These are phyloP conservation scores for Drosophila austrosaltans DNA, from an alignment of 2,888 invertebrate species.

Conservation along the genomic window DNA sequence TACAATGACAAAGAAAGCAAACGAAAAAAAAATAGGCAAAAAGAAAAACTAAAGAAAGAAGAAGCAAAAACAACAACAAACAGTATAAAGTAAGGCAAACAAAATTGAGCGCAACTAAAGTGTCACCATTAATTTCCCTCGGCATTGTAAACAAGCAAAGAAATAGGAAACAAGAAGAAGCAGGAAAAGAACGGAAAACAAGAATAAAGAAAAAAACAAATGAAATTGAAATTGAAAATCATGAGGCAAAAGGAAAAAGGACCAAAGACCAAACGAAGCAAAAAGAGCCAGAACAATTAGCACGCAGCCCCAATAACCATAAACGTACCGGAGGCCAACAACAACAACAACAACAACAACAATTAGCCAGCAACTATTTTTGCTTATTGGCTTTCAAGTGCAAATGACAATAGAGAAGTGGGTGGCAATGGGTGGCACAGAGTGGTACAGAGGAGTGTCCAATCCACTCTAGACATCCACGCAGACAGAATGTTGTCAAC, in stretches of 20 bases:
- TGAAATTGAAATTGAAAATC: constrained; percentile 60
- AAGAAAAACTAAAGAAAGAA: neutral
- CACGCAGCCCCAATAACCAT: constrained; percentile 67
- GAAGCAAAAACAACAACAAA: constrained; percentile 8
- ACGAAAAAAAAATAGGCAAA: constrained; percentile 25
- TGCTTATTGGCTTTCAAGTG: constrained; percentile 63
- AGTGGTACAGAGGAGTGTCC: neutral
- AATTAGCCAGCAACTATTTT: constrained; percentile 66
- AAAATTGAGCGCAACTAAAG: constrained; percentile 65
- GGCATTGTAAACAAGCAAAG: constrained; percentile 52
- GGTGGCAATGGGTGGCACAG: neutral
- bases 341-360: constrained; percentile 44
- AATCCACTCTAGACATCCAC: constrained; percentile 37
- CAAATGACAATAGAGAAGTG: constrained; percentile 5
- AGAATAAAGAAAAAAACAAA: constrained; percentile 22
- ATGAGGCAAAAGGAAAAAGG: constrained; percentile 6
- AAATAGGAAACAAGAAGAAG: constrained; percentile 16
- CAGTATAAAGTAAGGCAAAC: constrained; percentile 17
- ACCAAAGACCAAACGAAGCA: constrained; percentile 5
- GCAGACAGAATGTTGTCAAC: constrained; percentile 57
- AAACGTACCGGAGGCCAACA: constrained; percentile 44
- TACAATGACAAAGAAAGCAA: constrained; percentile 39
- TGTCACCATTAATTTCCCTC: constrained; percentile 73
- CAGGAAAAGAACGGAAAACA: constrained; percentile 13
- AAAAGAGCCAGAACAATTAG: constrained; percentile 41